Evolutionary conservation across 1,140 invertebrate genomes (phyloP), one percentile per base, ranked within the genome.

Genomic region (Drosophila bocki): DNA sequence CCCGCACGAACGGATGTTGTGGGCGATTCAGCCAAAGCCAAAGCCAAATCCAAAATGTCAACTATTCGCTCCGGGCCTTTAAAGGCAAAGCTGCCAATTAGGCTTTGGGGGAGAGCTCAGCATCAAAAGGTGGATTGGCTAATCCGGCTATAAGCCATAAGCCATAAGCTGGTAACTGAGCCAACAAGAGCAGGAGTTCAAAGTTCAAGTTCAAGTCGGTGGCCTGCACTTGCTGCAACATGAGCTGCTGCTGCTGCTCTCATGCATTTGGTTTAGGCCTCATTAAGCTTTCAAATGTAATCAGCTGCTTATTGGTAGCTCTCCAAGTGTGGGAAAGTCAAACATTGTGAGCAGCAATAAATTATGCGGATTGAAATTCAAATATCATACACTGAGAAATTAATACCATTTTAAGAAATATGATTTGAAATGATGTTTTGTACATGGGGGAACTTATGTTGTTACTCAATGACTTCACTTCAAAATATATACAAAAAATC

Each of bases 31-130:
- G 35, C 22, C 65, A 19, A 57, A 56, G 71, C 78, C 39, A 82
- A 86, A 87, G 17, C 32, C 75, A 32, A 56, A 59, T 71, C 71
- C 37, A 88, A 87, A 87, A 87, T 87, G 84, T 88, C 84, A 83
- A 88, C 80, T 37, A 76, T 76, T 76, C 51, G 51, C 71, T 63
- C 44, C 48, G 35, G 57, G 48, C 84, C 80, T 69, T 88, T 75
- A 84, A 87, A 78, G 83, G 80, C 68, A 80, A 69, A 65, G 8
- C 61, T 41, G 68, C 35, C 84, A 88, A 87, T 87, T 87, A 84
- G 72, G 47, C 44, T 48, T 59, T 19, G 44, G 33, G 47, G 19
- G 60, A 50, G 9, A 60, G 37, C 26, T 39, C 7, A 32, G 11
- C 29, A 11, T 64, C 37, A 13, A 47, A 19, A 54, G 11, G 22